These are phyloP conservation scores for Callopanchax toddi DNA, from an alignment of 2,113 vertebrate genomes.

Conservation along the genomic window DNA sequence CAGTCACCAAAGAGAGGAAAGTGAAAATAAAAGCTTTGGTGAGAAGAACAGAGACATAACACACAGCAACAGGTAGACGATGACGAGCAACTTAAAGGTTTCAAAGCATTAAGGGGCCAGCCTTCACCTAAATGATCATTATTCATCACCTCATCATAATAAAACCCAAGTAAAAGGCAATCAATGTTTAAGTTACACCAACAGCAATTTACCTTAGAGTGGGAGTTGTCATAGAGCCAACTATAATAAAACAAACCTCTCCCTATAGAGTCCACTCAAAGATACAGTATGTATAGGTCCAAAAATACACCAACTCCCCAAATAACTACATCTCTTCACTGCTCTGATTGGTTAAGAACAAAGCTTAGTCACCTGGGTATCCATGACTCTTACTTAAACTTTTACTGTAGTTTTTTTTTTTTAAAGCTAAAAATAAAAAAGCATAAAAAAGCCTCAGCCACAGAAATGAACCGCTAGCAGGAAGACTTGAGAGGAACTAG, in stretches of 20 bases:
- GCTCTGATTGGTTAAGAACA: not conserved
- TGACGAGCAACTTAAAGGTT: conserved; percentile 62
- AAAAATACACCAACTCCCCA: not conserved
- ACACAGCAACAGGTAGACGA: conserved; percentile 64
- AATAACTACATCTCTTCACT: not conserved
- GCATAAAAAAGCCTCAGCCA: not conserved
- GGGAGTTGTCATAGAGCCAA: not conserved
- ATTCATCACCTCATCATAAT: conserved; percentile 1
- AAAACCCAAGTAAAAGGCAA: conserved; percentile 14
- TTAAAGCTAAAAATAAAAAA: not conserved
- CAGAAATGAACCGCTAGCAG: not conserved
- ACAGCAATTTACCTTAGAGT: conserved; percentile 7
- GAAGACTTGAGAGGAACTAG: not conserved
- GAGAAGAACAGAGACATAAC: conserved; percentile 42
- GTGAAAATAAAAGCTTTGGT: conserved; percentile 35
- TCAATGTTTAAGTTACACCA: conserved; percentile 4
- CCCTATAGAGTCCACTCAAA: not conserved
- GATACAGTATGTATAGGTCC: too few relatives aligned
- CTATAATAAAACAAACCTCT: not conserved
- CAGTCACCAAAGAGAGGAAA: conserved; percentile 31
- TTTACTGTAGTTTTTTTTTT: not conserved
- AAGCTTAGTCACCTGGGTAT: not conserved
- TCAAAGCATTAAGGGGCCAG: conserved; percentile 55
- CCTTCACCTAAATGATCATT: conserved; percentile 33
- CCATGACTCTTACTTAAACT: not conserved